Evolutionary conservation across 2,797 vertebrate species (phyloP), one percentile per base, ranked within the genome.

Genomic region (Sparus aurata): DNA sequence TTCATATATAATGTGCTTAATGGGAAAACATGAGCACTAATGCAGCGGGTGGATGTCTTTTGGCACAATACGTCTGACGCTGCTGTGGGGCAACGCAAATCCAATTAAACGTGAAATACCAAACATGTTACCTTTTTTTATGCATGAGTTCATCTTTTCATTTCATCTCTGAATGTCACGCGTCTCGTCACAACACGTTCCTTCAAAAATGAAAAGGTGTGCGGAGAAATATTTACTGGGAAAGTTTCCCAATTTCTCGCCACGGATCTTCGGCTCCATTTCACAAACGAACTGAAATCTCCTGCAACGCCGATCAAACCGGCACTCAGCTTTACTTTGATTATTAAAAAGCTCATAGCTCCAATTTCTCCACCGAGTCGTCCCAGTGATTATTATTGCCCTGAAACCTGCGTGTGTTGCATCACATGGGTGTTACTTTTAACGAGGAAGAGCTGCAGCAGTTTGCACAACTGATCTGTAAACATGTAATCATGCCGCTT

Each of bases 1-100:
- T 61, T 65, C 6, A 66, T 62, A 64, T 67, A 30, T 70, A 69
- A 74, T 46, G 20, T 55, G 34, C 17, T 23, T 61, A 75, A 85
- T 71, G 34, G 38, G 57, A 17, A 78, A 82, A 83, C 60, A 62
- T 49, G 41, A 18, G 16, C 2, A 12, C 9, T 27, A 38, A 69
- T 63, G 62, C 13, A 64, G 55, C 3, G 16, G 45, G 38, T 65
- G 12, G n/a, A 38, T 6, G 13, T 73, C 49, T 59, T 25, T 16
- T 61, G 12, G 58, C 20, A 30, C 12, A 43, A 4, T 60, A 2
- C 45, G 13, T 34, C 43, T 22, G 12, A 38, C 27, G 54, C 15
- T 49, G 59, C 20, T 30, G 53, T 18, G 22, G 34, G 15, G 17
- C 4, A 2, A 71, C 7, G 7, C 25, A 60, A 50, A 74, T 85